Conservation (phyloP, 2,888 invertebrate species). For the Noctua fimbriata region DNA sequence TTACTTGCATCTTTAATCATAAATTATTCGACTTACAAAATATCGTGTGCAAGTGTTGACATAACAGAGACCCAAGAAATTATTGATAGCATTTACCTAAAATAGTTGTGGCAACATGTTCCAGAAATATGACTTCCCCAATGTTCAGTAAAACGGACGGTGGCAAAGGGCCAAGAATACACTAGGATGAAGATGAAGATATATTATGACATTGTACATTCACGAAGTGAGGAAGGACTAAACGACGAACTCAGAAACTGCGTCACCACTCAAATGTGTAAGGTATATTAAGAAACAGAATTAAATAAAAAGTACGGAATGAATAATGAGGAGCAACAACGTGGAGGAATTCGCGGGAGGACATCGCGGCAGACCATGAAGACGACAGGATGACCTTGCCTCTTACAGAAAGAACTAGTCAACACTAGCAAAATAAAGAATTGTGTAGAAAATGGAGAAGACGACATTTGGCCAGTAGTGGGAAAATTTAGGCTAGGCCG, state of each 20-base stretch:
- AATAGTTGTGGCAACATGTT: slow-evolving; percentile 52
- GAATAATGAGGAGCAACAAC: not conserved
- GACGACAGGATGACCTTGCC: not conserved
- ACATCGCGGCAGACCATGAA: not conserved
- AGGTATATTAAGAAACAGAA: slow-evolving; percentile 4
- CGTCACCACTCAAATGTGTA: slow-evolving; percentile 38
- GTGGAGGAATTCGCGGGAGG: not conserved
- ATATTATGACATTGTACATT: slow-evolving; percentile 61
- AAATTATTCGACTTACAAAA: not conserved
- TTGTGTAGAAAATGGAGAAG: not conserved
- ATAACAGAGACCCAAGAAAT: slow-evolving; percentile 32
- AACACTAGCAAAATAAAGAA: not conserved
- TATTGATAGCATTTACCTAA: slow-evolving; percentile 58
- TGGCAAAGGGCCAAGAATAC: slow-evolving; percentile 59
- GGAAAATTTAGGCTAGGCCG: not conserved
- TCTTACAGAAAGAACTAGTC: not conserved
- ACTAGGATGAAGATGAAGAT: slow-evolving; percentile 61
- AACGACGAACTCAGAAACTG: slow-evolving; percentile 35
- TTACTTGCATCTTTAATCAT: not conserved
- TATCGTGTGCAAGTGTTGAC: slow-evolving; percentile 6
- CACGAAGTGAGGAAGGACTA: slow-evolving; percentile 49
- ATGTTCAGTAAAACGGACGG: slow-evolving; percentile 51
- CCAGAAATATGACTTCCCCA: slow-evolving; percentile 60
- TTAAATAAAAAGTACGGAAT: not conserved
- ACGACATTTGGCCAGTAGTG: not conserved